Conservation (phyloP, 1,140 invertebrate genomes). For the Phenacoccus solenopsis region DNA sequence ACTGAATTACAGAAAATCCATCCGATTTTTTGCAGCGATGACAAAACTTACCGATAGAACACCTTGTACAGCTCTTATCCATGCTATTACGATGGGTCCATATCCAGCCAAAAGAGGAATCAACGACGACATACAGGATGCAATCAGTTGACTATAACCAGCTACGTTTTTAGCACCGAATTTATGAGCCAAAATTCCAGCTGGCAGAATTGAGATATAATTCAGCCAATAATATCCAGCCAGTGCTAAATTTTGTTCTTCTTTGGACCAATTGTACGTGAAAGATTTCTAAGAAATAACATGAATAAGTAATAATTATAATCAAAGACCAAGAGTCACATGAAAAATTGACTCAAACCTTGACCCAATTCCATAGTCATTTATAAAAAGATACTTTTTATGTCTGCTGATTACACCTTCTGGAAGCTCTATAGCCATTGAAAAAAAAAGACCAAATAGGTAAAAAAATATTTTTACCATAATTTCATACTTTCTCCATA, state of each 20-base stretch:
- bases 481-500: no score
- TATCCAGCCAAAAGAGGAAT: slow-evolving; percentile 50
- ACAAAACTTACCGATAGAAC: slow-evolving; percentile 50
- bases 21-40: not conserved
- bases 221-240: not conserved
- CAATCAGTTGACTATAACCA: slow-evolving; percentile 50
- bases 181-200: slow-evolving; percentile 51
- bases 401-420: no score
- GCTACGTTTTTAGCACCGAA: slow-evolving; percentile 60
- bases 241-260: not conserved
- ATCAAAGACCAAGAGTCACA: no score
- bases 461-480: no score
- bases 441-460: no score
- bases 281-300: no score
- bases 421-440: no score
- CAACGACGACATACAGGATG: slow-evolving; percentile 51
- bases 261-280: not conserved
- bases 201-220: slow-evolving; percentile 39
- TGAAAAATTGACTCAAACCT: no score
- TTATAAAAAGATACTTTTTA: no score
- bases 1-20: not conserved
- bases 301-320: no score
- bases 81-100: slow-evolving; percentile 45
- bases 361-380: no score
- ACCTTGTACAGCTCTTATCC: slow-evolving; percentile 56